Base-by-base conservation (phyloP, 1,140 invertebrate genomes). In the Hyles euphorbiae region DNA sequence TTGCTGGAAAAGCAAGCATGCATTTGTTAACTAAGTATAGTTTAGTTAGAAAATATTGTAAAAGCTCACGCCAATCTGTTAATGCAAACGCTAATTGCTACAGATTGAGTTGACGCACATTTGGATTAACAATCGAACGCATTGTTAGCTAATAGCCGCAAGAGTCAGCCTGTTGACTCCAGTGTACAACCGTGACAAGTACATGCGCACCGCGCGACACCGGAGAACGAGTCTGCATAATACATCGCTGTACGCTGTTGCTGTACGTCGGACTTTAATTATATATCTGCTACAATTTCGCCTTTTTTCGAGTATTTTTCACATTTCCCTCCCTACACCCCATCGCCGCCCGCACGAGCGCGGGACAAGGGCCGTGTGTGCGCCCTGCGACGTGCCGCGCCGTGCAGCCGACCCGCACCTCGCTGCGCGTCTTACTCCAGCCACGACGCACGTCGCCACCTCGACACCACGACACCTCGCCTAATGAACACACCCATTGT, bases 271-370 rank as follows among this genome's bases (percentile, higher is more conserved):
- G 78, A 76, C 86, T 86, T 88, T 88, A 88, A 88, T 88, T 88
- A 88, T 88, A 88, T 88, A 88, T 88, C 83, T 88, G 86, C 83
- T 87, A 87, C 86, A 86, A 87, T 88, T 88, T 88, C 78, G 82
- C 81, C 82, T 87, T 88, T 88, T 88, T 88, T 88, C 78, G 83
- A 83, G 86, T 88, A 88, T 88, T 88, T 88, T 88, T 88, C 86
- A 86, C 86, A 86, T 86, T 84, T 86, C 81, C 65, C 72, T 74
- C 72, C 76, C 82, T 81, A 34, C 44, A 50, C 72, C 70, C 61
- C 49, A 52, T 65, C 72, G 65, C 74, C 70, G 71, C 63, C 69
- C 65, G 68, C 74, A 22, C 73, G 74, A 78, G 74, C 72, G 74
- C 79, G 76, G 74, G 72, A 81, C 81, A 85, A 84, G 76, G 68